phyloP scores from a whole-genome alignment of 2,797 vertebrate genomes.

The Rousettus madagascariensis region DNA sequence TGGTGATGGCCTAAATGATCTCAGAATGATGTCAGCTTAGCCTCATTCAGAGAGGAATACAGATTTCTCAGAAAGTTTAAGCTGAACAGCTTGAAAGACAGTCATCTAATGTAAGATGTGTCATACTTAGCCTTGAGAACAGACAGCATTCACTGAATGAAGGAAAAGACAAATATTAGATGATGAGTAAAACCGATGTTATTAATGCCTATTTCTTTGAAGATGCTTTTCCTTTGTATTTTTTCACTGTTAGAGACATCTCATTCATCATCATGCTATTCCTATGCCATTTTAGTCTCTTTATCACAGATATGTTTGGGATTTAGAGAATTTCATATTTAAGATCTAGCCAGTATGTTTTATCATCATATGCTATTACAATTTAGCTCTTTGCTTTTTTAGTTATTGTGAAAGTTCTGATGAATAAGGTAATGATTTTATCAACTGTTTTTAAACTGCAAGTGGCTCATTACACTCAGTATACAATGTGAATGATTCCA shows the following conservation, averaged over 20 bases:
- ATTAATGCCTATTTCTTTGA: not conserved
- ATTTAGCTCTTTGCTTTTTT: not conserved
- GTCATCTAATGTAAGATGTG: not conserved
- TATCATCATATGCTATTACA: not conserved
- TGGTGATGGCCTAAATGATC: not conserved
- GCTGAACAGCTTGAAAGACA: not conserved
- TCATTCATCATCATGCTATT: not conserved
- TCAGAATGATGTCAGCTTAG: not conserved
- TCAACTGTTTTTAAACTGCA: not conserved
- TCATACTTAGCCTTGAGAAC: not conserved
- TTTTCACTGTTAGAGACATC: not conserved
- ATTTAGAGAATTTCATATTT: slow-evolving; percentile 3
- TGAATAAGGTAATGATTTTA: not conserved
- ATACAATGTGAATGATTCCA: not conserved
- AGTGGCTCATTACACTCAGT: not conserved
- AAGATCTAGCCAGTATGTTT: not conserved
- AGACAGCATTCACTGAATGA: not conserved
- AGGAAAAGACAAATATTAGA: not conserved
- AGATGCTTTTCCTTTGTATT: not conserved
- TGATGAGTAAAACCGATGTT: not conserved
- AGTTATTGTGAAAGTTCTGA: not conserved
- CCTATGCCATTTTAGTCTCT: not conserved
- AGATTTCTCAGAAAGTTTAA: slow-evolving; percentile 5
- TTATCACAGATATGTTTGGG: not conserved
- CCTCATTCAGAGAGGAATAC: not conserved